Base-by-base conservation (phyloP, 2,113 vertebrate genomes). In the Heteronetta atricapilla region DNA sequence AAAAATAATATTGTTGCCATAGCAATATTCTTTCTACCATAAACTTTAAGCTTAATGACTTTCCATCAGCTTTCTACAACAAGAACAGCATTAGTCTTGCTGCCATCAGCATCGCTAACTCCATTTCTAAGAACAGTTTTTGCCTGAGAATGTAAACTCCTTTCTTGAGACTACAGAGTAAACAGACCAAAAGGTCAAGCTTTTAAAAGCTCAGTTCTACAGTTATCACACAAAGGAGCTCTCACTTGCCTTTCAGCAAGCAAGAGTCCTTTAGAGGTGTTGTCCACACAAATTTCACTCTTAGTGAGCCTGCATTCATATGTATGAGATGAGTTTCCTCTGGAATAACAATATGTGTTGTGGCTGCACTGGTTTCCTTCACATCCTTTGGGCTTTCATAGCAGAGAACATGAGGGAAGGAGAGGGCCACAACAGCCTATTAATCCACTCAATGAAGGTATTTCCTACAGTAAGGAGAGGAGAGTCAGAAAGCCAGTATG, bases 1-100 rank as follows among this genome's bases (percentile, higher is more conserved):
- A 90, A 96, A 95, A 96, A 95, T 90, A 90, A 93, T 96, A 95
- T 67, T 94, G 95, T 96, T 95, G 82, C 91, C 88, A 97, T 94
- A 91, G 90, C 31, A 90, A 92, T 89, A 96, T 67, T 78, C 50
- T 86, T 88, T 80, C 82, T 95, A 85, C 86, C 74, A 95, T 92
- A 95, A 96, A 97, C 90, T 95, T 89, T 58, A 60, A 94, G 48
- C 76, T 95, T 94, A 96, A 94, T 89, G 92, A 95, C 94, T 95
- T 92, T 94, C 76, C 62, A 96, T 87, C 90, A 95, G 86, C 74
- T 29, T 92, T 93, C 81, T 82, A 93, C 63, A 87, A 55, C 19
- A 90, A 79, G 82, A 92, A 84, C 31, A 93, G 44, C 93, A 93
- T 89, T 90, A 93, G 90, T 81, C 20, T 36, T 76, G 82, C 64